Evolutionary conservation across 2,888 invertebrate species (phyloP), one percentile per base, ranked within the genome.

Genomic region (Orgyia antiqua): DNA sequence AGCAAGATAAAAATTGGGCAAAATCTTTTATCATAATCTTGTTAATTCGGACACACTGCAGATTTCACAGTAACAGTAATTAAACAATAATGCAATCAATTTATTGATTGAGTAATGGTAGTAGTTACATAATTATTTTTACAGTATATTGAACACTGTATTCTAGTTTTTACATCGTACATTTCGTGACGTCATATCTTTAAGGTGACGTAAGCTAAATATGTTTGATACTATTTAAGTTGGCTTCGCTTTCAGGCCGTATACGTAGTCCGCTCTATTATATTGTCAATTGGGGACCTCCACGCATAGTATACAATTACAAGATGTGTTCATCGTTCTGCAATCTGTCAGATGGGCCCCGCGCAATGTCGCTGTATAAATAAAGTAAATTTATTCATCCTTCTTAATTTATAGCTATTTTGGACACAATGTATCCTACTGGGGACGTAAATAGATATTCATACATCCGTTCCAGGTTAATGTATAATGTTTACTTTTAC

Each of bases 321-420:
- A 68, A 72, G 76, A 83, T 72, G 78, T 79, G 79, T 80, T 79
- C 78, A 82, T 80, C 65, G 67, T 43, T 45, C 59, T 46, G 54
- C 78, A 79, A 82, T 84, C 79, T 77, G 83, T 84, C 83, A 67
- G 62, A 42, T 48, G 46, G 45, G 45, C 42, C 36, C 45, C 42
- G 42, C 42, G 42, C 57, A 45, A 57, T 57, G 62, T 46, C 47
- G 42, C 62, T 6, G 4, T 15, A 74, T 82, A 82, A 82, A 83
- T 77, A 79, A 70, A 58, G 34, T 28, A 57, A 61, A 78, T 74
- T 82, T 80, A 82, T 80, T 70, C 65, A 51, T 51, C 48, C 51
- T 44, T 54, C 55, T 71, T 70, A 73, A 80, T 80, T 82, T 83
- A 83, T 83, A 60, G 70, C 69, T 67, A 70, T 77, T 77, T 82